phyloP scores from a whole-genome alignment of 2,888 invertebrate species.

The Caenorhabditis doughertyi region DNA sequence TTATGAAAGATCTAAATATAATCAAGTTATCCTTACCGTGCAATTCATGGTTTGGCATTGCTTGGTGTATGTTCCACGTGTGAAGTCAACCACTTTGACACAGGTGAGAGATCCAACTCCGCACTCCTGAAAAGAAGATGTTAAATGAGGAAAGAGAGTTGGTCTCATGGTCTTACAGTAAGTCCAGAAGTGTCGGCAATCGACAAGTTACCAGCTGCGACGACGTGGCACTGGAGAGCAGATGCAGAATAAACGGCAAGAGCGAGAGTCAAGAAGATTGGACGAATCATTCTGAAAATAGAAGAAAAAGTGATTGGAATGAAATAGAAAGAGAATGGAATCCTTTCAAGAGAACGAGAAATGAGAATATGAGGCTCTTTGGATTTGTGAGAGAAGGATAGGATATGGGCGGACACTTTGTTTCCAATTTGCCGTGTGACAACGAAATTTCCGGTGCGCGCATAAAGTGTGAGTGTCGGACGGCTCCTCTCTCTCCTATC shows the following conservation, averaged over 20 bases:
- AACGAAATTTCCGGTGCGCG: conserved; percentile 52
- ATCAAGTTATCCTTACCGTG: conserved; percentile 38
- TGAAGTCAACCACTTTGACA: conserved; percentile 61
- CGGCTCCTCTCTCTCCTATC: conserved; percentile 8
- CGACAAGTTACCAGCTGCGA: conserved; percentile 54
- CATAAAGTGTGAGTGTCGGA: conserved; percentile 19
- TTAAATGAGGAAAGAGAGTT: background rate
- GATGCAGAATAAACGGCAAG: conserved; percentile 17
- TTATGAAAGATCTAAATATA: background rate
- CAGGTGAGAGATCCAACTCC: conserved; percentile 56
- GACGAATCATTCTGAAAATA: conserved; percentile 36
- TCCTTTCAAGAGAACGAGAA: conserved; percentile 17
- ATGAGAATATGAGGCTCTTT: background rate
- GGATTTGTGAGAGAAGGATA: background rate
- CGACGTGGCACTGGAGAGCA: conserved; percentile 56
- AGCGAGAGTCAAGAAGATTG: conserved; percentile 20
- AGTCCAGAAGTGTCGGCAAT: conserved; percentile 43
- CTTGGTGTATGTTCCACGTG: conserved; percentile 62
- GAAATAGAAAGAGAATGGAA: conserved; percentile 6
- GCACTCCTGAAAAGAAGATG: conserved; percentile 51
- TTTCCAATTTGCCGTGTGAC: conserved; percentile 46
- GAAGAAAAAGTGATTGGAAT: background rate
- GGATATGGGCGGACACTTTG: conserved; percentile 47
- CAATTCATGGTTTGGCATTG: conserved; percentile 65
- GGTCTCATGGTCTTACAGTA: conserved; percentile 2